Evolutionary conservation across 2,113 vertebrate species (phyloP), one percentile per base, ranked within the genome.

Genomic region (Proteles cristata): DNA sequence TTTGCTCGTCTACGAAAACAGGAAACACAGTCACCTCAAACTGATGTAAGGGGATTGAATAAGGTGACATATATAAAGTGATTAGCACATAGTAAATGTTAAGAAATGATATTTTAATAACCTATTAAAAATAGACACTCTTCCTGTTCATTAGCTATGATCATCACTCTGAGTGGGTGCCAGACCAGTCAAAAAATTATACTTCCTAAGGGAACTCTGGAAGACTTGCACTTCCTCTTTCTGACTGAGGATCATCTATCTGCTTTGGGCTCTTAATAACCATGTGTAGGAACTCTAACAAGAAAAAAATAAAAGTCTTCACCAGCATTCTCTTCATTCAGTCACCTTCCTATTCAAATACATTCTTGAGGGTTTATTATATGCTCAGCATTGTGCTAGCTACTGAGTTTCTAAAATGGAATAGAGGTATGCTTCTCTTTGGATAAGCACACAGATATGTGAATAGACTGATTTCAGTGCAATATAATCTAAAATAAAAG

Each of bases 1-100:
- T 90, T 81, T 92, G 86, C 48, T 84, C 15, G 76, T 83, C n/a
- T 19, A 45, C 71, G 79, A 93, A 66, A 86, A 43, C n/a, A 79
- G 63, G 45, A 35, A 61, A 45, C 73, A 88, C 69, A 39, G 50
- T 1, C 53, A 85, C 19, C 31, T 83, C 80, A 69, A 91, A 81
- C 55, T 55, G 15, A 1, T 63, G 8, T 39, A 12, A 7, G 35
- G 1, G 25, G 10, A 65, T 81, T 87, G 50, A 55, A 3, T 81
- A 89, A 88, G 21, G 61, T 23, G 76, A 68, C 43, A 69, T 35
- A 76, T n/a, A 55, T n/a, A 73, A 86, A 96, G 61, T 90, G 11
- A 65, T 65, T 77, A 76, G 26, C 45, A 73, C 17, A 31, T 35
- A 48, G 10, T 39, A 81, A 93, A 69, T 66, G 16, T 65, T 55